Evolutionary conservation across 2,797 vertebrate genomes (phyloP).

Genomic region (Sylvilagus floridanus): DNA sequence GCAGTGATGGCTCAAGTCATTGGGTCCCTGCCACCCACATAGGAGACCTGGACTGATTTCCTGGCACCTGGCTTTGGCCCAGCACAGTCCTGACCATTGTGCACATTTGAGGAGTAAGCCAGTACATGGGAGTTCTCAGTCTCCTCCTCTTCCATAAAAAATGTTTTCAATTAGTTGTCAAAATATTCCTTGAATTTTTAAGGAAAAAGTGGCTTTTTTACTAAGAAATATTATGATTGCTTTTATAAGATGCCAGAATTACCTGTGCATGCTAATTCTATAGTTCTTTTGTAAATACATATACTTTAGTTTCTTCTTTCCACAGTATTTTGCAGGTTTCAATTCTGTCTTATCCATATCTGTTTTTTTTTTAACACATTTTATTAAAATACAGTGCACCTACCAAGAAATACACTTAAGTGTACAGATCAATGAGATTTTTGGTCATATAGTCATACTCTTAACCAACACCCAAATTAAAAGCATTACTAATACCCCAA

Average conservation of each 20-base stretch:
- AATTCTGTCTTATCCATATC: background rate
- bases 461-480: too few species aligned
- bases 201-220: background rate
- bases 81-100: too few species aligned
- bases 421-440: too few species aligned
- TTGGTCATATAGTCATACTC: too few species aligned
- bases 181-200: slow-evolving; percentile 32
- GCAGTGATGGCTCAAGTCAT: too few species aligned
- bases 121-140: too few species aligned
- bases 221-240: slow-evolving; percentile 19
- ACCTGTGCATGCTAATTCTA: slow-evolving; percentile 27
- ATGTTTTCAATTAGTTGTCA: slow-evolving; percentile 5
- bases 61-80: too few species aligned
- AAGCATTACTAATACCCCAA: too few species aligned
- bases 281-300: slow-evolving; percentile 23
- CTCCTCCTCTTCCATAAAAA: background rate
- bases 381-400: background rate
- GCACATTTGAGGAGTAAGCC: too few species aligned
- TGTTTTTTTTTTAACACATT: background rate
- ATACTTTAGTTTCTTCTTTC: slow-evolving; percentile 31
- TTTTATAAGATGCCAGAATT: slow-evolving; percentile 10
- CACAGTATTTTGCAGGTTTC: background rate
- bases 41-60: too few species aligned
- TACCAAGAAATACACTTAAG: too few species aligned
- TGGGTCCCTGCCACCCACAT: too few species aligned